Evolutionary conservation across 2,888 invertebrate genomes (phyloP).

Genomic region (Rambutsinella grinnellia): DNA sequence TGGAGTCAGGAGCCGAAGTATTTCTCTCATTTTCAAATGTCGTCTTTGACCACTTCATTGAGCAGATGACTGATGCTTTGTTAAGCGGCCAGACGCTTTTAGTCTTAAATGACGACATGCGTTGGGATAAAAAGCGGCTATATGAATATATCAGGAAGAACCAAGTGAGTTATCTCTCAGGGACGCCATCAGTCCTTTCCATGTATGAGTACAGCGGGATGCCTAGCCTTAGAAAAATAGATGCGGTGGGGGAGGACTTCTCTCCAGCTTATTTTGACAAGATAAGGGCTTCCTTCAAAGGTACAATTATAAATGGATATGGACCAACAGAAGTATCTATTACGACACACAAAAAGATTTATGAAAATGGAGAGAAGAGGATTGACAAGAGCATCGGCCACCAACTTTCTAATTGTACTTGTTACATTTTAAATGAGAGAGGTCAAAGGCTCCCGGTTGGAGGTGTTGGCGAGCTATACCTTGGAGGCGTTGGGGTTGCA

Average conservation of each 20-base stretch:
- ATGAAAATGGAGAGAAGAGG: not conserved
- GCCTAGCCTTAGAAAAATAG: not conserved
- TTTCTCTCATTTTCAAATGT: conserved; percentile 14
- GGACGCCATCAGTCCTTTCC: conserved; percentile 15
- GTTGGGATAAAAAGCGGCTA: not conserved
- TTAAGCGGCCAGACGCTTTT: conserved; percentile 19
- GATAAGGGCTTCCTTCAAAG: not conserved
- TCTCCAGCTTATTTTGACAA: conserved; percentile 5
- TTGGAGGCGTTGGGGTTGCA: conserved; percentile 28
- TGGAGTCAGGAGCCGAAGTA: not conserved
- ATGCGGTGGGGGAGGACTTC: conserved; percentile 18
- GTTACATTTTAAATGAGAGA: conserved; percentile 12
- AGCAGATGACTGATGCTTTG: conserved; percentile 1
- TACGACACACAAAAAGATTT: conserved; percentile 1
- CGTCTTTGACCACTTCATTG: conserved; percentile 18
- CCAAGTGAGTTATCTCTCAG: conserved; percentile 6
- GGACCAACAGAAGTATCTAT: conserved; percentile 34
- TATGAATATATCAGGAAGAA: not conserved
- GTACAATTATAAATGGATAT: conserved; percentile 18
- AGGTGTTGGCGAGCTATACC: conserved; percentile 26
- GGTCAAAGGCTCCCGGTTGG: conserved; percentile 6
- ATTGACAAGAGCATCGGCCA: conserved; percentile 12
- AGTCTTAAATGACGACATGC: not conserved
- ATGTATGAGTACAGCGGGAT: not conserved
- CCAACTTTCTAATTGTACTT: conserved; percentile 7